Evolutionary conservation across 2,113 vertebrate genomes (phyloP), one percentile per base, ranked within the genome.

Genomic region (Perognathus longimembris): DNA sequence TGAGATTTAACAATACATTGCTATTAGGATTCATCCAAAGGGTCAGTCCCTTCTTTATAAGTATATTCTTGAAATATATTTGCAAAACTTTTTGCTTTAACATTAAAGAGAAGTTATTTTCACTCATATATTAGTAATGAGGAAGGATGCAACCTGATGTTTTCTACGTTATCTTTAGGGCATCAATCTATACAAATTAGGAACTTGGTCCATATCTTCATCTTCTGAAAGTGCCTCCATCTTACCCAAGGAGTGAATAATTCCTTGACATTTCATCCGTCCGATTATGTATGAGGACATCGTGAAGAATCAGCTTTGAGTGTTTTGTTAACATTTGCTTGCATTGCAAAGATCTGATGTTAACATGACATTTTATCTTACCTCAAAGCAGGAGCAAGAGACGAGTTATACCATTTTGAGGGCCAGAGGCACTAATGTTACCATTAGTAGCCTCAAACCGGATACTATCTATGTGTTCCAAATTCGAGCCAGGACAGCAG

Each of bases 341-440:
- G 36, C 67, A 18, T 80, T 84, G 74, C 28, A 63, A 91, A 85
- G 82, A 69, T 40, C 94, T 18, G 40, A 50, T 50, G 97, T 97
- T 97, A 98, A 98, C 96, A 83, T 97, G 75, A 67, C 73, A 61
- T 90, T 91, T 94, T 97, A 54, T 96, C 74, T 92, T 98, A 96
- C 92, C 89, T 96, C 97, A 96, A 98, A 99, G 99, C 99, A 99
- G 98, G 99, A 99, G 80, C 99, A 99, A 98, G 99, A 99, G 98
- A 99, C 99, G 92, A 99, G 99, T 97, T 99, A 99, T 94, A 99
- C 99, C 90, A 99, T 99, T 95, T 98, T 99, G 90, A 98, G 99
- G 95, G 99, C 99, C 89, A 98, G 98, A 92, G 98, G 98, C 92
- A 99, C 98, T 74, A 99, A 99, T 1, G 99, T 99, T 92, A 99